Base-by-base conservation (phyloP, 2,888 invertebrate species). In the Cephus nigrinus region DNA sequence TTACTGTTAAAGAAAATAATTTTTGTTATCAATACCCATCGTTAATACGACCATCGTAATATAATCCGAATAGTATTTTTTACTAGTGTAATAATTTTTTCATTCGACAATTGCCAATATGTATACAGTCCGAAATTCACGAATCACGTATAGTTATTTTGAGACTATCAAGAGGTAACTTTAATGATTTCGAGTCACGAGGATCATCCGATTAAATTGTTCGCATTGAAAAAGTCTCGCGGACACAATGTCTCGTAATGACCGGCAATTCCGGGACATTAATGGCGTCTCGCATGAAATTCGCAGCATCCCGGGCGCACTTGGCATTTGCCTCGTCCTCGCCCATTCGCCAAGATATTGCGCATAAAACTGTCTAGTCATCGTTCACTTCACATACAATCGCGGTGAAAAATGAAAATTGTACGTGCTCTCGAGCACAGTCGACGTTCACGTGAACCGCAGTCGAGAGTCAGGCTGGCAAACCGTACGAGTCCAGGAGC, bases 291-390 rank as follows among this genome's bases (percentile, higher is more conserved):
- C 71, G 12, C 71, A 31, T 33, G 71, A 71, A 31, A 71, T 55
- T 55, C 23, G 33, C 71, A 33, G 12, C 12, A 9, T 71, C 71
- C 32, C 31, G 71, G 33, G 71, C 31, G 71, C 71, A 71, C 4
- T 31, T 33, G 71, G 71, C 71, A 32, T 31, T 32, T 71, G 32
- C 71, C 23, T 1, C 71, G 32, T 11, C 3, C 71, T 31, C 68
- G 75, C 76, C 71, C 76, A 69, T 71, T 30, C 40, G 78, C 40
- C 68, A 69, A 78, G 76, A 80, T 82, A 83, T 81, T 79, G 81
- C 80, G 81, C 80, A 81, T 80, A 80, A 83, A 82, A 82, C 81
- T 82, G 82, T 82, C 82, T 78, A 82, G 82, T 82, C 82, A 82
- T 80, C 80, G 78, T 81, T 81, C 78, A 33, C 34, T 68, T 32